These are phyloP conservation scores for Pangasius krempfi DNA, from an alignment of 2,797 vertebrate species.

Conservation along the genomic window DNA sequence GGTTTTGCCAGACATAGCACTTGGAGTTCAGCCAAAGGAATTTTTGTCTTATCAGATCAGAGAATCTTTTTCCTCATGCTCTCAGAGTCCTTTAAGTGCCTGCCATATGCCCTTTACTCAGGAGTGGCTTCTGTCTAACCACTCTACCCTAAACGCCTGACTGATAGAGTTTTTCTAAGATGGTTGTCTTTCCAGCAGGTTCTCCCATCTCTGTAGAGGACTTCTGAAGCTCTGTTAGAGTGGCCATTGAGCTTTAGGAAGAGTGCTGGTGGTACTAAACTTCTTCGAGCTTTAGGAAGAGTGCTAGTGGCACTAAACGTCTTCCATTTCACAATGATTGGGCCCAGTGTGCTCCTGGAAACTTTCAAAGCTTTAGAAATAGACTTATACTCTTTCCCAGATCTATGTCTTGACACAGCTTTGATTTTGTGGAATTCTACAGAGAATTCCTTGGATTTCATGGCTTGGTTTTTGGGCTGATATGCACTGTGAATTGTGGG, in stretches of 20 bases:
- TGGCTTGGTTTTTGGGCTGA: background rate
- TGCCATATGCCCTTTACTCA: background rate
- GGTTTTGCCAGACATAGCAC: background rate
- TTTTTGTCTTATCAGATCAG: background rate
- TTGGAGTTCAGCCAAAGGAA: background rate
- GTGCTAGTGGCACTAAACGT: background rate
- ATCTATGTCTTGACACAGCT: background rate
- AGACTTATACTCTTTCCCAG: background rate
- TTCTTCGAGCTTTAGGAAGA: background rate
- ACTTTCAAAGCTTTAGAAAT: background rate
- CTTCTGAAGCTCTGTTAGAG: background rate
- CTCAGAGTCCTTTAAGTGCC: background rate
- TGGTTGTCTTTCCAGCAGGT: background rate
- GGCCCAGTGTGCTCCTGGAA: background rate
- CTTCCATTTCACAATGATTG: background rate
- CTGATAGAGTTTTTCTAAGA: background rate
- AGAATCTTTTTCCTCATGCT: background rate
- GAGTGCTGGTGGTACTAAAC: background rate
- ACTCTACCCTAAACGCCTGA: background rate
- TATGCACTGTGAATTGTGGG: background rate
- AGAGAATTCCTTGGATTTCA: background rate
- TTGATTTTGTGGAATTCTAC: background rate
- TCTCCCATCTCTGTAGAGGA: background rate
- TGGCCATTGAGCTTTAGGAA: background rate
- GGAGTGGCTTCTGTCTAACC: background rate